Conservation (phyloP, 2,113 vertebrate genomes). For the Leptodactylus fuscus region DNA sequence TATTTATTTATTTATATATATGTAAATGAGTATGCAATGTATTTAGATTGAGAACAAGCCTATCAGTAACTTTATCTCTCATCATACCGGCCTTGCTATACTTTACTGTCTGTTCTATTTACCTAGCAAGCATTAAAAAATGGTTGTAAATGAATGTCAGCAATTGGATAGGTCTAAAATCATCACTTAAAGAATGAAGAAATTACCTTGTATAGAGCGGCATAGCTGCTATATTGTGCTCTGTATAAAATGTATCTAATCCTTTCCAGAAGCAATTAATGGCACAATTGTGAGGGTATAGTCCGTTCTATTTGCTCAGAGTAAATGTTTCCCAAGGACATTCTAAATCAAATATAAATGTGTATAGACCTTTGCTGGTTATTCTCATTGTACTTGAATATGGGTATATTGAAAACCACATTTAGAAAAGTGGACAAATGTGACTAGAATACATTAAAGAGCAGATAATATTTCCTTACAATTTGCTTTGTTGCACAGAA, state of each 20-base stretch:
- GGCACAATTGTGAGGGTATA: conserved; percentile 19
- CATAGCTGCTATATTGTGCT: not conserved
- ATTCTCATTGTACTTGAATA: conserved; percentile 32
- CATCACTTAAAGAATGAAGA: not conserved
- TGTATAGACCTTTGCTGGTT: conserved; percentile 28
- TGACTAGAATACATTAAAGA: conserved; percentile 44
- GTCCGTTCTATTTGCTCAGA: conserved; percentile 26
- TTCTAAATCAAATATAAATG: conserved; percentile 38
- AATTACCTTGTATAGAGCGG: not conserved
- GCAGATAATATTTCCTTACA: conserved; percentile 9
- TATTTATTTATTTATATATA: not conserved
- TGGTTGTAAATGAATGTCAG: not conserved
- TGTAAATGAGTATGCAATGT: not conserved
- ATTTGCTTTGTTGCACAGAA: not conserved
- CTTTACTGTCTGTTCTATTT: not conserved
- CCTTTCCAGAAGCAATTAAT: conserved; percentile 29
- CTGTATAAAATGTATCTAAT: conserved; percentile 18
- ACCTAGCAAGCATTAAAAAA: not conserved
- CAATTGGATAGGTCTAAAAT: conserved; percentile 4
- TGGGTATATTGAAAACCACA: conserved; percentile 26
- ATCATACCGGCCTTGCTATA: not conserved
- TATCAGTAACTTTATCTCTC: no score
- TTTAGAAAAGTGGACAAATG: conserved; percentile 26
- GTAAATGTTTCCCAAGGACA: conserved; percentile 44
- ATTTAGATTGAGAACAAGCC: not conserved